phyloP scores from a whole-genome alignment of 1,140 invertebrate genomes.

The Saccostrea glomerata region DNA sequence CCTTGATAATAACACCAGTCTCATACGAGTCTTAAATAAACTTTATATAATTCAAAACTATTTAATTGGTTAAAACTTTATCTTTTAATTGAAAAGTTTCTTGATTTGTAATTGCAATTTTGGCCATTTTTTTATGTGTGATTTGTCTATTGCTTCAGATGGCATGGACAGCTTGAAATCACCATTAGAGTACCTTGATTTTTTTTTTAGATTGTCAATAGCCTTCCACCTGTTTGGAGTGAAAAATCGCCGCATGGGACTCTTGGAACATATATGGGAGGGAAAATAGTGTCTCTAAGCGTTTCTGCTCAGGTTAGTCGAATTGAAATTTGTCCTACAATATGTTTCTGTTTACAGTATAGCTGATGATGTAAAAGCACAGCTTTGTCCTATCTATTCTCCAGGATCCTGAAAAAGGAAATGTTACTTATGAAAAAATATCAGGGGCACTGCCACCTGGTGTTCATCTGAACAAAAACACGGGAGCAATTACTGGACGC shows the following conservation, averaged over 20 bases:
- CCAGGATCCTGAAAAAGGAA: slow-evolving; percentile 63
- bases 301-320: slow-evolving; percentile 15
- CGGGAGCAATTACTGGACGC: slow-evolving; percentile 53
- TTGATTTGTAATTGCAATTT: too few relatives aligned
- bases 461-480: slow-evolving; percentile 50
- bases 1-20: background rate
- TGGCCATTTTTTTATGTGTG: too few relatives aligned
- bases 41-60: too few relatives aligned
- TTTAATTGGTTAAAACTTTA: too few relatives aligned
- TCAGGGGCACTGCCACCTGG: slow-evolving; percentile 63
- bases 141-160: too few relatives aligned
- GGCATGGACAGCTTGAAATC: too few relatives aligned
- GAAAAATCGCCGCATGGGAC: slow-evolving; percentile 59
- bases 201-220: slow-evolving; percentile 59
- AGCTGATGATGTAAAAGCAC: too few relatives aligned
- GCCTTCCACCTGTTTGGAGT: slow-evolving; percentile 62
- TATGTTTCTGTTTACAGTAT: background rate
- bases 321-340: background rate
- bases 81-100: too few relatives aligned
- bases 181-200: too few relatives aligned
- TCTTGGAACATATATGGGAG: slow-evolving; percentile 59
- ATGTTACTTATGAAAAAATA: slow-evolving; percentile 55
- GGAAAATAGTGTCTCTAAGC: slow-evolving; percentile 40
- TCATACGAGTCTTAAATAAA: too few relatives aligned
- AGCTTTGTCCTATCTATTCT: too few relatives aligned